Evolutionary conservation across 2,113 vertebrate species (phyloP), one percentile per base, ranked within the genome.

Genomic region (Hippocampus comes): DNA sequence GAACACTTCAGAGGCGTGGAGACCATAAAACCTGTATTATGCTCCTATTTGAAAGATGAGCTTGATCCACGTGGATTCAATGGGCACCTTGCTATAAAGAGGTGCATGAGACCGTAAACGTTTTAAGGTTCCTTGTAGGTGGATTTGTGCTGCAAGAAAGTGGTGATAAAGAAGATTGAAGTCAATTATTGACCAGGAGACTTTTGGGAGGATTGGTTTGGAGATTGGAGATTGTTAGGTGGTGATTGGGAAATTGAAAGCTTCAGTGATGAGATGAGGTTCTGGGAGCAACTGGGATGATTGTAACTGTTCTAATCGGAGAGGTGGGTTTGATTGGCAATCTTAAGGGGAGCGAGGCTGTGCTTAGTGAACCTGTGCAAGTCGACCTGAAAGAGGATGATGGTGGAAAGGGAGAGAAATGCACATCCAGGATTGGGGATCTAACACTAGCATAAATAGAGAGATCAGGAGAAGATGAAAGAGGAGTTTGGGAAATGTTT

Each of bases 321-420:
- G 59, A 63, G 74, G 72, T 61, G 70, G 51, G 49, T 53, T 55
- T 67, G 59, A 74, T 60, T 68, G 71, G 73, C 61, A 41, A 68
- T 86, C 66, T 70, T 70, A 74, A 9, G 84, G 34, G 82, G 61
- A 85, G 56, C 30, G 80, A 72, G 25, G 64, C n/a, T 27, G 85
- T 85, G 71, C 70, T 78, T 30, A 67, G 78, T 15, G 76, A 84
- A 53, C 88, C 23, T 12, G 71, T 80, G 65, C 84, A 81, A 0
- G 84, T 85, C 30, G 84, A 88, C 68, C 85, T 76, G 5, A 87
- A 72, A 9, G 74, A 42, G 64, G 57, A 49, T 38, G 64, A 53
- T 21, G 9, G 65, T 49, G 76, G 69, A 83, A 72, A 75, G 23
- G 51, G 25, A 21, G 59, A 68, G 10, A 25, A 25, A 68, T 43